Conservation (phyloP, 2,797 vertebrate genomes). For the Myotis vivesi region DNA sequence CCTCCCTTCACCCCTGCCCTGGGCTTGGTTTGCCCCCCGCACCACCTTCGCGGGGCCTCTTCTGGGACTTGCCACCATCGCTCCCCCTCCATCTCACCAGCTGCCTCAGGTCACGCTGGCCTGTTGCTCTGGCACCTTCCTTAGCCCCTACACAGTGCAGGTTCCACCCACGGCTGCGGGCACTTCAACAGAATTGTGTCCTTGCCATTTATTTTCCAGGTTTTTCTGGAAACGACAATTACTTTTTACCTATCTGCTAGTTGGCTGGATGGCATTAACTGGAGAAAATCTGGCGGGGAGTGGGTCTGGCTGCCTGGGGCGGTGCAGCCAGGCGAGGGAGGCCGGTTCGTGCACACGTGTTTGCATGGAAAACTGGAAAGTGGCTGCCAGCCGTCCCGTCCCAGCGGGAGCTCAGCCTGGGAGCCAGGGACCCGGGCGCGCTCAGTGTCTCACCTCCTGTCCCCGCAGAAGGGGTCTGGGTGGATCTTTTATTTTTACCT, state of each 20-base stretch:
- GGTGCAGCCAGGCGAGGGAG: not conserved
- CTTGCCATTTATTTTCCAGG: not conserved
- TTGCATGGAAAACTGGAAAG: not conserved
- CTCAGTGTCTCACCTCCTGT: not conserved
- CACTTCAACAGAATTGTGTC: not conserved
- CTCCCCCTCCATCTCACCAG: not conserved
- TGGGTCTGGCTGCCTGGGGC: not conserved
- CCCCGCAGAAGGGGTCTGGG: not conserved
- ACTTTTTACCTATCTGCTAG: not conserved
- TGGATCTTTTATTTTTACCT: not conserved
- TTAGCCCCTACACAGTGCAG: not conserved
- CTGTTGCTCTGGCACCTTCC: not conserved
- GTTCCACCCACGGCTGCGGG: not conserved
- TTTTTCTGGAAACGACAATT: not conserved
- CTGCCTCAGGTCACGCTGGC: not conserved
- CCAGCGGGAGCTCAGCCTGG: not conserved
- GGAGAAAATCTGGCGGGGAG: not conserved
- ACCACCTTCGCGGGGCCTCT: not conserved
- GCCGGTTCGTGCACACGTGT: not conserved
- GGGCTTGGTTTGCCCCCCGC: not conserved
- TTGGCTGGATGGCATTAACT: not conserved
- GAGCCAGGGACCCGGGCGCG: not conserved
- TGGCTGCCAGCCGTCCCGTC: not conserved
- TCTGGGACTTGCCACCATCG: not conserved
- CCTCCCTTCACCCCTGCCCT: not conserved